A percentile compares a stretch with the other conserved stretches of the same genome.
phyloP scores from a whole-genome alignment of 2,113 vertebrate species.

The Stegostoma tigrinum region DNA sequence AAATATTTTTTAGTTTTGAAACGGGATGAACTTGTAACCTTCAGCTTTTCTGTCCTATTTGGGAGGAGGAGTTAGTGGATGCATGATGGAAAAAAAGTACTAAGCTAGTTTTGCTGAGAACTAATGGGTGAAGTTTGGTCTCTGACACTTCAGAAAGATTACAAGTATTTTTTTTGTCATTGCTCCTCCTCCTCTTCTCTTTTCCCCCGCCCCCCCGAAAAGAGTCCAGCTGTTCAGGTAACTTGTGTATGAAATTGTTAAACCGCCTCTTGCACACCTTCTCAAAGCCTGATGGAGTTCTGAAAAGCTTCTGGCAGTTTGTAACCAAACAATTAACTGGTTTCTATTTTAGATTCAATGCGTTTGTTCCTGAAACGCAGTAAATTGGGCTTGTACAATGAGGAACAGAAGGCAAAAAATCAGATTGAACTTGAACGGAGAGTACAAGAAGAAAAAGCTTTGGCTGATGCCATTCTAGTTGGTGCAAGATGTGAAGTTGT shows the following conservation, averaged over 20 bases:
- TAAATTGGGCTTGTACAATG: conserved; percentile 62
- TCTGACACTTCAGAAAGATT: background rate
- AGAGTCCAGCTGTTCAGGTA: too few species aligned
- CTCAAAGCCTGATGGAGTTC: background rate
- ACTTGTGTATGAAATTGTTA: background rate
- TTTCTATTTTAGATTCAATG: conserved; percentile 56
- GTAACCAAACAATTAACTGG: background rate
- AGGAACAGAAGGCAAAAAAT: conserved; percentile 57
- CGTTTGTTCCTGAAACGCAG: conserved; percentile 76
- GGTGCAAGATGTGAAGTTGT: conserved; percentile 72
- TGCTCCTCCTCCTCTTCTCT: too few species aligned
- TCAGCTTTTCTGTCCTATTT: background rate
- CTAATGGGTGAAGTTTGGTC: background rate
- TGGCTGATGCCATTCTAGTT: conserved; percentile 59
- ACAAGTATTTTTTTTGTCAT: too few species aligned
- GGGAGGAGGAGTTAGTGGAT: background rate
- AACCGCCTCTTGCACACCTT: background rate
- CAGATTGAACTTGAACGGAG: conserved; percentile 52
- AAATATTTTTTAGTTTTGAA: background rate
- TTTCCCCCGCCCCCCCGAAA: too few species aligned
- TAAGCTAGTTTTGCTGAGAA: background rate
- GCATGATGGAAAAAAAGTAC: background rate
- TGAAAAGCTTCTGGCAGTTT: background rate
- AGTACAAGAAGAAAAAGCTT: conserved; percentile 56
- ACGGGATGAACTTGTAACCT: background rate